A percentile compares a stretch with the other conserved stretches of the same genome.
Evolutionary conservation across 2,113 vertebrate genomes (phyloP).

Genomic region (Daubentonia madagascariensis): DNA sequence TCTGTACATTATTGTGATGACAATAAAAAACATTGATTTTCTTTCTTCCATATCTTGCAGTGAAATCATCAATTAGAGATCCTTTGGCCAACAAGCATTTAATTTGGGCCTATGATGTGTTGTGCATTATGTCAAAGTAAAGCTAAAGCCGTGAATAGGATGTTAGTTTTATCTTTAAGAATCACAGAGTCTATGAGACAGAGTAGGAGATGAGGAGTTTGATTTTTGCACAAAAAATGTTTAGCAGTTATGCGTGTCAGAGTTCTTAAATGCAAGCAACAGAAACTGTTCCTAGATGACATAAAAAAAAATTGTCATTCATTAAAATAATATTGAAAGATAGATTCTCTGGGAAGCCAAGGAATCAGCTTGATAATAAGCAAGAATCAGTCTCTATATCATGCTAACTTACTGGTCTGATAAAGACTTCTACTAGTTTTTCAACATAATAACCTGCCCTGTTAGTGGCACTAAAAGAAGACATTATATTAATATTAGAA

Average conservation of each 20-base stretch:
- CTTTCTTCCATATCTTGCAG: background rate
- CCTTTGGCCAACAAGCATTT: background rate
- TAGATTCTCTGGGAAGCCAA: background rate
- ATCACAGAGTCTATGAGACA: background rate
- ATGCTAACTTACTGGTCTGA: background rate
- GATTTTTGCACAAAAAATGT: background rate
- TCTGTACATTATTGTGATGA: background rate
- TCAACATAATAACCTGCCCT: background rate
- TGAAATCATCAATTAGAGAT: background rate
- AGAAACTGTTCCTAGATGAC: background rate
- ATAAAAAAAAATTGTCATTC: background rate
- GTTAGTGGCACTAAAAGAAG: background rate
- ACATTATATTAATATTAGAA: background rate
- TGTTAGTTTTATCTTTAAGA: background rate
- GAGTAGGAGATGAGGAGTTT: background rate
- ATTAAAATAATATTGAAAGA: background rate
- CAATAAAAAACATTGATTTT: background rate
- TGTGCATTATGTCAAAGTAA: background rate
- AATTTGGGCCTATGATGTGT: background rate
- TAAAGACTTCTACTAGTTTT: background rate
- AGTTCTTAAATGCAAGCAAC: background rate
- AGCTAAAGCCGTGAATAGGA: background rate
- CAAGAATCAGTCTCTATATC: background rate
- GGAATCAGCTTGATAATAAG: background rate
- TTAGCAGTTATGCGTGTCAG: background rate